Conservation (phyloP, 2,113 vertebrate species). For the Callospermophilus lateralis region DNA sequence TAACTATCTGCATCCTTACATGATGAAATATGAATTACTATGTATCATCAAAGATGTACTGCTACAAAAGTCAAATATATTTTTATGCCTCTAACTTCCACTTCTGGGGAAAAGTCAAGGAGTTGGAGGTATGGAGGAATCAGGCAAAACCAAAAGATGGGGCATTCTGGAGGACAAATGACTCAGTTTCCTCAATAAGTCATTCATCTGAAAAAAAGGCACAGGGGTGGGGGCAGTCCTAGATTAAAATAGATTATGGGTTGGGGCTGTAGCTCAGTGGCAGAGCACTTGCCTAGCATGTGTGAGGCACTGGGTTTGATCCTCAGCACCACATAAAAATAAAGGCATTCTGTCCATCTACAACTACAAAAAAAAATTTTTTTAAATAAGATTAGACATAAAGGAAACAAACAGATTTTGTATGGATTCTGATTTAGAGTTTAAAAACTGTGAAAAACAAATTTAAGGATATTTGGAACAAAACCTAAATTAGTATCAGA, state of each 20-base stretch:
- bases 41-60: background rate
- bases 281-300: too few relatives aligned
- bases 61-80: background rate
- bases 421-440: background rate
- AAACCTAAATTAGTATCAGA: slow-evolving; percentile 1
- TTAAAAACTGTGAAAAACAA: background rate
- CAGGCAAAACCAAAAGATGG: background rate
- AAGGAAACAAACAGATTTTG: background rate
- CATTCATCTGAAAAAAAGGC: background rate
- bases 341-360: too few relatives aligned
- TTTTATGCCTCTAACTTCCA: background rate
- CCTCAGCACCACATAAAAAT: too few relatives aligned
- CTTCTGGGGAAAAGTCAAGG: background rate
- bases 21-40: background rate
- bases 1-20: background rate
- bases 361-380: too few relatives aligned
- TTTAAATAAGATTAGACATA: background rate
- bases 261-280: too few relatives aligned
- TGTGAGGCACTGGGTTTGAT: too few relatives aligned
- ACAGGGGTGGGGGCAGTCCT: rapidly evolving
- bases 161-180: background rate
- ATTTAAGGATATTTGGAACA: background rate
- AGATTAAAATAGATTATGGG: background rate
- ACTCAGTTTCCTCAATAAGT: background rate
- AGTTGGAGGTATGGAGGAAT: background rate